Evolutionary conservation across 2,113 vertebrate species (phyloP).

Genomic region (Bujurquina vittata): DNA sequence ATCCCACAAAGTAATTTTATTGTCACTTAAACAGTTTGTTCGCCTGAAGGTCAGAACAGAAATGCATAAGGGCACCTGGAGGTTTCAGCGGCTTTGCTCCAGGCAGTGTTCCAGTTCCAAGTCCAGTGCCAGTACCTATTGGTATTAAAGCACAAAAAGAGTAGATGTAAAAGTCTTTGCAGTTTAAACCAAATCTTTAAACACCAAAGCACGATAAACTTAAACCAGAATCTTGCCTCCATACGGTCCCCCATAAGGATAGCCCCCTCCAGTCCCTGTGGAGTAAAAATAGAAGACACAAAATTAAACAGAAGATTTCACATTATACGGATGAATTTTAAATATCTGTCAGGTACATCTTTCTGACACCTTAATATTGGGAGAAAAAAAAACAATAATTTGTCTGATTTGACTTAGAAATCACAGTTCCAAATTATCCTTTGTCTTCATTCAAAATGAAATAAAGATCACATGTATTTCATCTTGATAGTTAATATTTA

Average conservation of each 20-base stretch:
- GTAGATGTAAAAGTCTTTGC: not conserved
- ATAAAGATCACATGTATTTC: not conserved
- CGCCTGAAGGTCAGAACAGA: not conserved
- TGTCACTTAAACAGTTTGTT: not conserved
- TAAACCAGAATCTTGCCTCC: slow-evolving; percentile 36
- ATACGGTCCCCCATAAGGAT: slow-evolving; percentile 60
- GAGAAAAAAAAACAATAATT: not conserved
- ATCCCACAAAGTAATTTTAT: not conserved
- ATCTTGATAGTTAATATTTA: not conserved
- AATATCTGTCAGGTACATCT: not conserved
- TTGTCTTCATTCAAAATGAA: not conserved
- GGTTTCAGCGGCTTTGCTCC: slow-evolving; percentile 76
- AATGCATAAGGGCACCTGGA: slow-evolving; percentile 33
- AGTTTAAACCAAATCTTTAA: not conserved
- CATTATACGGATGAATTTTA: not conserved
- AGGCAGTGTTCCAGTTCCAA: slow-evolving; percentile 61
- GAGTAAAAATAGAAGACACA: slow-evolving; percentile 2
- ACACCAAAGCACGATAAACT: not conserved
- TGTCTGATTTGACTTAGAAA: not conserved
- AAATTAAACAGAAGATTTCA: not conserved
- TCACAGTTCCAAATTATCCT: not conserved
- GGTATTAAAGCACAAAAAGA: slow-evolving; percentile 47
- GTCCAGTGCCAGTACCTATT: slow-evolving; percentile 44
- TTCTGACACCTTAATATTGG: not conserved
- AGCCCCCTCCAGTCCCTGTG: slow-evolving; percentile 47